Evolutionary conservation across 1,140 invertebrate species (phyloP), one percentile per base, ranked within the genome.

Genomic region (Lepidurus arcticus): DNA sequence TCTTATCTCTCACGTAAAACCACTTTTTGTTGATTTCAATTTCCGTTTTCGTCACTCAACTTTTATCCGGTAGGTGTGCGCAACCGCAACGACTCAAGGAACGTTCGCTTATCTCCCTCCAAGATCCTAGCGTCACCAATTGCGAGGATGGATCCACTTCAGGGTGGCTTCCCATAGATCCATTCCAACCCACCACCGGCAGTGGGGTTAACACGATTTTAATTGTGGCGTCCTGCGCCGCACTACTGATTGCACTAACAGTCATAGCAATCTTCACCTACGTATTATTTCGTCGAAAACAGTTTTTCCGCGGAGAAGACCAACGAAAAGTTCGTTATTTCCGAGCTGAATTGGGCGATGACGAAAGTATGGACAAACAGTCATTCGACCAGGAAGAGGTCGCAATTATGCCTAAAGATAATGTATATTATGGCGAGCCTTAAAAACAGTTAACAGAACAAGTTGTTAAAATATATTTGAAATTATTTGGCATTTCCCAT

Each of bases 1-100:
- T 73, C 79, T 83, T 77, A 73, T 74, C 45, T 16, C 45, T 79
- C 77, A 45, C 44, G 79, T 79, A 79, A 77, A 24, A n/a, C 42
- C 34, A 44, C 3, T 9, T 26, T 75, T 44, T 75, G 1, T 26
- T 9, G 7, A 3, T 75, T 75, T 44, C 42, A 24, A 44, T 42
- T 75, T 26, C 13, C n/a, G 6, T 1, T 65, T 65, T 65, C 8
- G 0, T 7, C 13, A 65, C 16, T 16, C 6, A 13, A 47, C 16
- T 65, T n/a, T 11, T n/a, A n/a, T 16, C 21, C 8, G 9, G 53
- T 65, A 65, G 53, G n/a, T 65, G 53, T 16, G n/a, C n/a, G 2
- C 8, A 65, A 65, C 53, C 53, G 53, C 16, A 65, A 21, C 16
- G 53, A 0, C 53, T 65, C 16, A 65, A 16, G 8, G 53, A 65